Base-by-base conservation (phyloP, 2,797 vertebrate genomes). In the Uromys caudimaculatus region DNA sequence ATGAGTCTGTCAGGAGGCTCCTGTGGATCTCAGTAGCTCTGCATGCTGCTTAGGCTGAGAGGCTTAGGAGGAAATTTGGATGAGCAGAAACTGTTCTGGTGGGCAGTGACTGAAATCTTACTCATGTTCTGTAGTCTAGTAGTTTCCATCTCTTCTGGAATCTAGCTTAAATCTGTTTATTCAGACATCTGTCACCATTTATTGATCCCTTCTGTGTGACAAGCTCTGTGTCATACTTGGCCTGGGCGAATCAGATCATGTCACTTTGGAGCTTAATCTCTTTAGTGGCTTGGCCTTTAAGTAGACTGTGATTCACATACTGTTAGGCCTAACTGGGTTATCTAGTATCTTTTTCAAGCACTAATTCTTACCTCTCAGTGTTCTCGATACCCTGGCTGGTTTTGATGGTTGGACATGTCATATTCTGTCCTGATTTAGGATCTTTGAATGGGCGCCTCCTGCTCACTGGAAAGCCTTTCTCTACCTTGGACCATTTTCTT, bases 11-110 rank as follows among this genome's bases (percentile, higher is more conserved):
- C 93, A 32, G 58, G 85, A 94, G 77, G 82, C 0, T 47, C 82
- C 93, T 44, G 90, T 91, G 96, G 89, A 47, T 95, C 87, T 84
- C 84, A 41, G 83, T 0, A 12, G 75, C 95, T 90, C 91, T 3
- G 8, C 0, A 0, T 64, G 91, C 97, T 73, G 64, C 95, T 87
- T 69, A 86, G 88, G 94, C 92, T 90, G 78, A 93, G 93, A 96
- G 79, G 96, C 86, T n/a, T 95, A 95, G 95, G 96, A 85, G 82
- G 1, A 24, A 95, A 93, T 95, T 96, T 89, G 76, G 96, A 96
- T 95, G 76, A 93, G 93, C 81, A 1, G 0, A 78, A 88, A 84
- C 78, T 86, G 78, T 89, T 76, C 67, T 90, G 58, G 1, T 24
- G 38, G 62, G 91, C 95, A 79, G 38, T 76, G 81, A 62, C 91